Base-by-base conservation (phyloP, 2,113 vertebrate genomes). In the Microcebus ravelobensis region DNA sequence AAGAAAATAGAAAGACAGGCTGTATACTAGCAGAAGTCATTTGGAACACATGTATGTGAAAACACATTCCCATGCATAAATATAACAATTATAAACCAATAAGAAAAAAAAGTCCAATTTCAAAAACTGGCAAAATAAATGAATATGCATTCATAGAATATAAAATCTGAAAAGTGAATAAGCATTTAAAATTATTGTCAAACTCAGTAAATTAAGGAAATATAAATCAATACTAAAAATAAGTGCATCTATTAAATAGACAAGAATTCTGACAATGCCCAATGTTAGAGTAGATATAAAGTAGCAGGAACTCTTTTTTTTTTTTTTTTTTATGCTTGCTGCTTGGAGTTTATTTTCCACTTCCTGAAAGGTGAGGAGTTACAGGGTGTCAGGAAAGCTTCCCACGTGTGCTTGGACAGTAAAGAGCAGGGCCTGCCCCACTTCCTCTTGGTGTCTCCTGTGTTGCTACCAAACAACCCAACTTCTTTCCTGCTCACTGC, bases 331-430 rank as follows among this genome's bases (percentile, higher is more conserved):
- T 59, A 21, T 59, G 8, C 98, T 97, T 97, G 98, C 98, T 99
- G 98, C 98, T 97, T 50, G 1, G 39, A 31, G 73, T 99, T 99
- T 99, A 99, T 98, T 98, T 96, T 89, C 76, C 82, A 50, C 94
- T 57, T 71, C 96, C 90, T 84, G 94, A 3, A 95, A 97, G 97
- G 97, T 31, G 29, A 23, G 87, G 93, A 71, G 89, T 95, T 31
- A 29, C 18, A 15, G 97, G 95, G 91, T 84, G 73, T 96, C 70
- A 57, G 17, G 96, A 95, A 98, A 97, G 96, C 96, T 96, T 34
- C 3, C 57, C 23, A 48, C 55, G 73, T 94, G 96, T 98, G 96
- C 88, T 3, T 6, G 12, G 39, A 97, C 97, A 97, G 96, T 97
- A 94, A 93, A 97, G 97, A 97, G 6, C 39, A 4, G 1, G 2